Percentiles rank a stretch among this genome's conserved stretches.
Conservation (phyloP, 2,113 vertebrate species). For the Hippocampus mohnikei region DNA sequence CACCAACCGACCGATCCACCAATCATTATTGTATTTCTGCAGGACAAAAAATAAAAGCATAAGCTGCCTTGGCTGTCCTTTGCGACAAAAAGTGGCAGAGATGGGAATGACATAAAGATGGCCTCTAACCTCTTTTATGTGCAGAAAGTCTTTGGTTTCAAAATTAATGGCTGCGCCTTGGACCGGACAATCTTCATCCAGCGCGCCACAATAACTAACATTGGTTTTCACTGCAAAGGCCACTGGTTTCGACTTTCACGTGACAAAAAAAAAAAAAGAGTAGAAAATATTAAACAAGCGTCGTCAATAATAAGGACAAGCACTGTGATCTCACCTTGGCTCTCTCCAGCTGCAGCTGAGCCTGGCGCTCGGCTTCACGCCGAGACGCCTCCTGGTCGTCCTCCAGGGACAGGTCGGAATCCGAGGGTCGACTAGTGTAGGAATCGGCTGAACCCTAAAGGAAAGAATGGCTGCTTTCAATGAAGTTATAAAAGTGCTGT, state of each 20-base stretch:
- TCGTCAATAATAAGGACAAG: background rate
- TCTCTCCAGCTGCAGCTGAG: slow-evolving; percentile 92
- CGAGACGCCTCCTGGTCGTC: slow-evolving; percentile 93
- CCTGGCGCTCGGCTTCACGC: slow-evolving; percentile 94
- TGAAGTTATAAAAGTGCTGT: background rate
- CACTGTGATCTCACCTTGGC: slow-evolving; percentile 77
- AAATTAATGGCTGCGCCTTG: slow-evolving; percentile 94
- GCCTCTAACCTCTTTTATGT: slow-evolving; percentile 90
- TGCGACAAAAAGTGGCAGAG: background rate
- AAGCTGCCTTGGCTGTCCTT: background rate
- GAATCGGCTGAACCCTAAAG: slow-evolving; percentile 92
- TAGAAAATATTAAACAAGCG: slow-evolving; percentile 1
- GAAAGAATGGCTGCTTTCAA: background rate
- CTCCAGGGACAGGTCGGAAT: slow-evolving; percentile 95
- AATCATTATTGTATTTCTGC: slow-evolving; percentile 95
- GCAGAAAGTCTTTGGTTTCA: slow-evolving; percentile 95
- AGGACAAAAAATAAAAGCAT: background rate
- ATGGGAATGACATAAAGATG: background rate
- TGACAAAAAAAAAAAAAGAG: background rate
- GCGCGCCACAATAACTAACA: slow-evolving; percentile 88
- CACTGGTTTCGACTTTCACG: slow-evolving; percentile 84
- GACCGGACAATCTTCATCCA: slow-evolving; percentile 86
- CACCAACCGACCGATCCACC: slow-evolving; percentile 95
- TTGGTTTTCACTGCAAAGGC: slow-evolving; percentile 95
- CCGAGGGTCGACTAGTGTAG: slow-evolving; percentile 93